Base-by-base conservation (phyloP, 2,113 vertebrate species). In the Ceyx margarethae region DNA sequence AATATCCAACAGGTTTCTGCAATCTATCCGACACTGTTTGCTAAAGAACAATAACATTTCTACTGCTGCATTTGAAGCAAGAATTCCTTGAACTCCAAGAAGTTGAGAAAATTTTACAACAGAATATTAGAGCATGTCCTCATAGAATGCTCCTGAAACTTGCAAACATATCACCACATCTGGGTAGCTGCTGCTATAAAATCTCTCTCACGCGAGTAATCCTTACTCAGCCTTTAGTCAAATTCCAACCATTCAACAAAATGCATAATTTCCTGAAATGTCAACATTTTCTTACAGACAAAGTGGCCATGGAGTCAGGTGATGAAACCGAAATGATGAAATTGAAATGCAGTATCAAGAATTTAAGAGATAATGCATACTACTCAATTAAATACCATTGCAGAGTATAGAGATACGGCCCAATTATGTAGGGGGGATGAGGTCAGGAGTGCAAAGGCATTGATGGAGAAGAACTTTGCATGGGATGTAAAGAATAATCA, bases 201-300 rank as follows among this genome's bases (percentile, higher is more conserved):
- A 89, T 53, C 16, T 45, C 61, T 60, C 57, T 87, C 58, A 64
- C 64, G 29, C 65, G 66, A 86, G 42, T 43, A 88, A 78, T 83
- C 83, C 86, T 84, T 84, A 91, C 40, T 81, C 74, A 91, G 78
- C 66, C 74, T 83, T 94, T 67, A 90, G 81, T 80, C 51, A 90
- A 77, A 93, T 85, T 88, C 67, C 68, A 90, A 13, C 40, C 33
- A 22, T 33, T 77, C 51, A 85, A 83, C 21, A 83, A 67, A 88
- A 51, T 33, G 83, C 23, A 5, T 45, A 21, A 88, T 81, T 88
- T 94, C 60, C 79, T 91, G 56, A 71, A 90, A 91, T 95, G 65
- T 83, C 76, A 85, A 85, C 46, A 76, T 74, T 74, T 87, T 83
- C 85, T 85, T 83, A 71, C 76, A 88, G 42, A 60, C 28, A 46